These are phyloP conservation scores for Saccostrea echinata DNA, from an alignment of 1,140 invertebrate genomes.

Conservation along the genomic window DNA sequence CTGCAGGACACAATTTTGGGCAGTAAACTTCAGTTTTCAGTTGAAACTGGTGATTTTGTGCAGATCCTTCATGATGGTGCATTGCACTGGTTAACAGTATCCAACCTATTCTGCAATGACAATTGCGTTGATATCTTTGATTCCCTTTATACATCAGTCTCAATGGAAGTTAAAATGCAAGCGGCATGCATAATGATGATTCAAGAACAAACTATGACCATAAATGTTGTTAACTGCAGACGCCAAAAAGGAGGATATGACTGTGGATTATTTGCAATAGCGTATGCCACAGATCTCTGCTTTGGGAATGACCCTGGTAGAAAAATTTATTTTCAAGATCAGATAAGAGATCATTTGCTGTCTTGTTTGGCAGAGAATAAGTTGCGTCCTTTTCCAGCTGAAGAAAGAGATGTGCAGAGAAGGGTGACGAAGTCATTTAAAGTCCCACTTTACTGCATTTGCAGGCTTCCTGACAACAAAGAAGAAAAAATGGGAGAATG, in stretches of 20 bases:
- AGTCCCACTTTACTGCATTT: neutral
- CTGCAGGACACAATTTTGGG: conserved; percentile 18
- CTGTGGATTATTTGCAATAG: conserved; percentile 7
- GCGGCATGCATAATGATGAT: conserved; percentile 13
- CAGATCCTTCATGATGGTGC: conserved; percentile 1
- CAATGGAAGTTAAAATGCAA: neutral
- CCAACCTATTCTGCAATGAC: neutral
- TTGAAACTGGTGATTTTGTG: conserved; percentile 9
- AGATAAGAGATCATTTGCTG: neutral
- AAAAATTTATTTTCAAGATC: neutral
- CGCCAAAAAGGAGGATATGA: neutral
- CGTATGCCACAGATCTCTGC: neutral
- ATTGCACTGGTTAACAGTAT: neutral
- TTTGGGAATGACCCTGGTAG: neutral
- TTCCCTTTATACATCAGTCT: neutral
- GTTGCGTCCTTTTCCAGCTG: neutral
- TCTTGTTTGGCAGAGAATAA: neutral
- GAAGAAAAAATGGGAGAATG: conserved; percentile 8
- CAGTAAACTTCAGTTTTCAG: neutral
- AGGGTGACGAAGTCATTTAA: neutral
- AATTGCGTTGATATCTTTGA: conserved; percentile 13
- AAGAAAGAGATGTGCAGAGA: neutral
- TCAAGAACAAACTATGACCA: neutral
- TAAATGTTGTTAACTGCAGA: neutral
- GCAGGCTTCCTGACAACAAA: neutral